Conservation (phyloP, 2,113 vertebrate genomes). For the Theristicus caerulescens region DNA sequence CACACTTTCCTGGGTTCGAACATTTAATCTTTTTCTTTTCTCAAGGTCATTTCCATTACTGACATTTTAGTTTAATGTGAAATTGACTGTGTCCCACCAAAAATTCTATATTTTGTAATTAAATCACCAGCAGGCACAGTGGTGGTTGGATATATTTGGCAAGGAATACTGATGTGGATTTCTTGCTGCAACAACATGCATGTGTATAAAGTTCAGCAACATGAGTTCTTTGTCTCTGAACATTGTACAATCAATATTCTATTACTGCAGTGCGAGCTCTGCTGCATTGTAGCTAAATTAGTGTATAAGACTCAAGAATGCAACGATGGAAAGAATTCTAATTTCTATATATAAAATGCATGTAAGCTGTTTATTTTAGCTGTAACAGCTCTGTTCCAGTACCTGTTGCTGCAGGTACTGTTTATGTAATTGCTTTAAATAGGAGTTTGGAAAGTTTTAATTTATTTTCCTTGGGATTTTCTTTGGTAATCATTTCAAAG, state of each 20-base stretch:
- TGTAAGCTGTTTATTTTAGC: background rate
- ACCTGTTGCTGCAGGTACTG: background rate
- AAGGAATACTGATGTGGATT: conserved; percentile 48
- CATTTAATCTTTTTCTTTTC: background rate
- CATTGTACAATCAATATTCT: conserved; percentile 72
- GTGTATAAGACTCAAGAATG: conserved; percentile 46
- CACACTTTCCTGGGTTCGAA: background rate
- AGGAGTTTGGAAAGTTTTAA: background rate
- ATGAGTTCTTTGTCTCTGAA: conserved; percentile 64
- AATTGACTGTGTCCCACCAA: conserved; percentile 22
- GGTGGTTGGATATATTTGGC: conserved; percentile 21
- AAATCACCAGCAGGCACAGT: conserved; percentile 28
- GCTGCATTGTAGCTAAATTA: conserved; percentile 66
- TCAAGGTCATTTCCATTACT: conserved; percentile 29
- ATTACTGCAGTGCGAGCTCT: conserved; percentile 57
- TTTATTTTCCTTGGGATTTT: background rate
- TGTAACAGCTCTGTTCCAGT: background rate
- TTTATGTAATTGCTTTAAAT: background rate
- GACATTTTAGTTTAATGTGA: conserved; percentile 45
- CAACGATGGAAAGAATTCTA: conserved; percentile 32
- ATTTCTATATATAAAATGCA: conserved; percentile 29
- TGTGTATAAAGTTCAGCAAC: conserved; percentile 54
- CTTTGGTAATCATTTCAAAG: background rate
- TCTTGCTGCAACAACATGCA: conserved; percentile 51
- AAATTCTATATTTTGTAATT: conserved; percentile 61